Base-by-base conservation (phyloP, 2,113 vertebrate genomes). In the Psittacula cyanocephala region DNA sequence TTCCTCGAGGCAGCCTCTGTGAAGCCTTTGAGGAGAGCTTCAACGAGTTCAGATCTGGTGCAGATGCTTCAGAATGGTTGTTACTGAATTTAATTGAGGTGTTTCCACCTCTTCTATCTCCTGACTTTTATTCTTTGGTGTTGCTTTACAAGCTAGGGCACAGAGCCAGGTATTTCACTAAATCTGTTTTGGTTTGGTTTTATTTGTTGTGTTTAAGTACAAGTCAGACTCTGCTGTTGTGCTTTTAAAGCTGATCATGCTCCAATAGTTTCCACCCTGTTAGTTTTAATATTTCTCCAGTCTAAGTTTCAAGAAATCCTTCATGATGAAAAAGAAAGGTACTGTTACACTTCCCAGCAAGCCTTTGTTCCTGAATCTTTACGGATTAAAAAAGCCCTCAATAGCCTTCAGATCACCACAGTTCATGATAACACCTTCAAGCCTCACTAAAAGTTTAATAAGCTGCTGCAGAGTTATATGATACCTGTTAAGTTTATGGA, bases 401-500 rank as follows among this genome's bases (percentile, higher is more conserved):
- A 5, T 64, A 37, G 50, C 50, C 50, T 63, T 39, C 25, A 75
- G 71, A 69, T 63, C 82, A 78, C 37, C 35, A 63, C 76, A 50
- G 60, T 20, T 81, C 86, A 76, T 91, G 88, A 59, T 19, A 55
- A 29, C 60, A 52, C 5, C 83, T n/a, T 92, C 91, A 83, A 62
- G 86, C 80, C 69, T 94, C 63, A 28, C 72, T 78, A 72, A 50
- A 72, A 46, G 62, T 91, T 93, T 84, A 88, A 86, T 90, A 91
- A 93, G n/a, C 71, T 94, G 90, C 74, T 79, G 43, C 68, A 90
- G 64, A 92, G 85, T 90, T 96, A 69, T 63, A 22, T 19, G 87
- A 69, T 62, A 91, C 43, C 46, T 86, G 25, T 68, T 75, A 81
- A 75, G 68, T 81, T 94, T 70, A 92, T 53, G 53, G 79, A 16